Conservation (phyloP, 1,140 invertebrate species). For the Drosophila gunungcola region DNA sequence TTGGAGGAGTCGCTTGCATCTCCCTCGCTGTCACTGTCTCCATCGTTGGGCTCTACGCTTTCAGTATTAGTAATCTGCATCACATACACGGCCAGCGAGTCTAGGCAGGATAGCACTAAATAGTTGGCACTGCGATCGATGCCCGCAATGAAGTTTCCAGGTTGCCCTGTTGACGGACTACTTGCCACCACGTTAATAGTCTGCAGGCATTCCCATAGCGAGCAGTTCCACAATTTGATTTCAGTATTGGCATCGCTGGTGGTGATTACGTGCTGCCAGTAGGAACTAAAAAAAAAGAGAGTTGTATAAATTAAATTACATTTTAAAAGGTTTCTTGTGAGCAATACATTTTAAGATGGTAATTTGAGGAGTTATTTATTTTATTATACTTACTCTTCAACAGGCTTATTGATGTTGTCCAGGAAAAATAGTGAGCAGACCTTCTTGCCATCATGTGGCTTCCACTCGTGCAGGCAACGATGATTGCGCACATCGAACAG, state of each 20-base stretch:
- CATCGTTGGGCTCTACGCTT: not conserved
- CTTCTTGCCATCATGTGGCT: conserved; percentile 93
- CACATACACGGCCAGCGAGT: conserved; percentile 91
- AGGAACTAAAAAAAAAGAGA: conserved; percentile 42
- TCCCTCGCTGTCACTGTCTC: conserved; percentile 43
- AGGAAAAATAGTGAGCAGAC: conserved; percentile 95
- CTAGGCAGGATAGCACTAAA: conserved; percentile 93
- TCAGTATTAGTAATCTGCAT: conserved; percentile 87
- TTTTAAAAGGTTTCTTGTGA: too few relatives aligned
- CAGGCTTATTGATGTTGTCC: conserved; percentile 94
- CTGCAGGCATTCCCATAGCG: conserved; percentile 96
- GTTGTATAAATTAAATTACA: not conserved
- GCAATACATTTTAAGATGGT: too few relatives aligned
- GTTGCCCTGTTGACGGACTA: conserved; percentile 76
- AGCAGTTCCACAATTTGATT: conserved; percentile 97
- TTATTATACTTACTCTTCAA: conserved; percentile 90
- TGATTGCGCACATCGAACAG: conserved; percentile 87
- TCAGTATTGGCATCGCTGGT: conserved; percentile 95
- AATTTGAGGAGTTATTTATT: not conserved
- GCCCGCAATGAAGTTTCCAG: conserved; percentile 88
- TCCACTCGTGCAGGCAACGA: conserved; percentile 95
- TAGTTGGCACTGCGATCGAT: conserved; percentile 93
- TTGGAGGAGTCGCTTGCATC: conserved; percentile 28
- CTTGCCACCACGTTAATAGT: conserved; percentile 89
- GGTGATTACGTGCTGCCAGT: conserved; percentile 97